Evolutionary conservation across 2,888 invertebrate genomes (phyloP).

Genomic region (Sarcophaga subvicina): DNA sequence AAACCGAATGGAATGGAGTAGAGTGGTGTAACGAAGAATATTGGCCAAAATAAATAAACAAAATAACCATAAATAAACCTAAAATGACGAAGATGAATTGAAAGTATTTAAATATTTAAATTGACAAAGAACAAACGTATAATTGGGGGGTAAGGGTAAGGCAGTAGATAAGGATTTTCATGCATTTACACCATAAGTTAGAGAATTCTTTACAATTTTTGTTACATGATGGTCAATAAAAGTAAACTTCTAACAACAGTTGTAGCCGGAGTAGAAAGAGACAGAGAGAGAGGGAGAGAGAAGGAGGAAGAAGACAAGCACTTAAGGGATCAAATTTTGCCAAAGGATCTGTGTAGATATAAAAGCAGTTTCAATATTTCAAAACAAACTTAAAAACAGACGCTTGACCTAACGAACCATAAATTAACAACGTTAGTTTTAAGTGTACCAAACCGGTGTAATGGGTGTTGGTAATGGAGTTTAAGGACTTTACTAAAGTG

Average conservation of each 20-base stretch:
- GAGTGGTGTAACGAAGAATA: conserved; percentile 42
- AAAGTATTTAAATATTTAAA: conserved; percentile 72
- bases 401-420: conserved; percentile 81
- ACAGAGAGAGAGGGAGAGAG: conserved; percentile 16
- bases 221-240: conserved; percentile 62
- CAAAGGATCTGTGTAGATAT: not conserved
- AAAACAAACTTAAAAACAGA: conserved; percentile 58
- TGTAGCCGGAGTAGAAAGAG: not conserved
- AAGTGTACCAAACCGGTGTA: conserved; percentile 23
- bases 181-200: conserved; percentile 4
- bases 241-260: conserved; percentile 38
- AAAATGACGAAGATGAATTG: conserved; percentile 78
- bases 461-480: conserved; percentile 45
- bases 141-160: not conserved
- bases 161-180: conserved; percentile 2
- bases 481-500: conserved; percentile 50
- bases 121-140: conserved; percentile 60
- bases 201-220: conserved; percentile 56
- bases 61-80: conserved; percentile 69
- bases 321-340: conserved; percentile 56
- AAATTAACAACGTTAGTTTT: conserved; percentile 79
- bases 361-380: not conserved
- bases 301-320: conserved; percentile 36
- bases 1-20: conserved; percentile 18
- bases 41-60: conserved; percentile 59